Percentiles rank a stretch among this genome's conserved stretches.
Conservation (phyloP, 64 coral and sea anemone genomes). For the Orbicella faveolata region DNA sequence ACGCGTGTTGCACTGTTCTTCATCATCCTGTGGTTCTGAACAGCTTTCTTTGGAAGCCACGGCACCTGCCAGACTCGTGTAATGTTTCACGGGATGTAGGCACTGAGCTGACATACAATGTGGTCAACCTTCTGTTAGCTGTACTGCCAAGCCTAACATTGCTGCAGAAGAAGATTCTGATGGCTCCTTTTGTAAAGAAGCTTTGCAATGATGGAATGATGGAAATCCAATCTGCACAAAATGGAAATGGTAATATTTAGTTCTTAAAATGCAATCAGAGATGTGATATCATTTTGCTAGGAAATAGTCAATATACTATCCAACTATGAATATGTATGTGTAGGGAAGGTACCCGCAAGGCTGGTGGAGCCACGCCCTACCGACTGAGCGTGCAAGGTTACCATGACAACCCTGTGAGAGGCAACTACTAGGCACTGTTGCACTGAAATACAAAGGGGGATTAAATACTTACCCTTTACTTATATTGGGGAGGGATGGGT, state of each 20-base stretch:
- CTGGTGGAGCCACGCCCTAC: too few species aligned
- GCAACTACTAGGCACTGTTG: too few species aligned
- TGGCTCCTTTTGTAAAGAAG: conserved; percentile 12
- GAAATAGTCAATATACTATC: too few species aligned
- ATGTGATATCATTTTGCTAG: too few species aligned
- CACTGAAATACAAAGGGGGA: too few species aligned
- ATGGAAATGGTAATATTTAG: conserved; percentile 9
- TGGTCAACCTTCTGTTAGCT: neutral
- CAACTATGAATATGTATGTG: too few species aligned
- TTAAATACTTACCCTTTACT: too few species aligned
- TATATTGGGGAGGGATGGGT: too few species aligned
- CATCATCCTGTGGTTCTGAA: conserved; percentile 23
- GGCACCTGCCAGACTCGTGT: neutral
- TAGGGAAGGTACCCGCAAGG: too few species aligned
- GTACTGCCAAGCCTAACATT: neutral
- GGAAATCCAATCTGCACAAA: conserved; percentile 3
- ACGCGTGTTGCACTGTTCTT: conserved; percentile 1
- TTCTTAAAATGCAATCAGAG: too few species aligned
- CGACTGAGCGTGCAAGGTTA: too few species aligned
- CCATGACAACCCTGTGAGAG: too few species aligned
- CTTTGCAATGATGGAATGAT: neutral
- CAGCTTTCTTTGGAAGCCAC: conserved; percentile 26
- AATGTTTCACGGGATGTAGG: neutral
- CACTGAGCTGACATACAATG: neutral
- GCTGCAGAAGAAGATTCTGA: neutral